A percentile compares a stretch with the other conserved stretches of the same genome.
Evolutionary conservation across 2,888 invertebrate genomes (phyloP).

Genomic region (Leptopterna dolabrata): DNA sequence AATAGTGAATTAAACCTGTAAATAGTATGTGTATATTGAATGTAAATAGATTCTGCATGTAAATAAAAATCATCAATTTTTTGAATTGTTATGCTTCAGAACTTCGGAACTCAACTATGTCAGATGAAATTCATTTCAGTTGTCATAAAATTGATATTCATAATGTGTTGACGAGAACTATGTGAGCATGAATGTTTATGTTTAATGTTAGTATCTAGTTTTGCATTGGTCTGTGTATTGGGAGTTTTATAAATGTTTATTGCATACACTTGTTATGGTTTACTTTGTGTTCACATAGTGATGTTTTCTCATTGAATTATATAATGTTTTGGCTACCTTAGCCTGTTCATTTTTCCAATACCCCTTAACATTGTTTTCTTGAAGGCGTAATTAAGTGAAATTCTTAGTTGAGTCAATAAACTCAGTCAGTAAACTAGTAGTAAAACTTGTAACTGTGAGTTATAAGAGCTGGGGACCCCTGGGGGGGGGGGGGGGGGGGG

Average conservation of each 20-base stretch:
- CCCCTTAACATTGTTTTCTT: too few relatives aligned
- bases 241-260: constrained; percentile 29
- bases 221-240: constrained; percentile 24
- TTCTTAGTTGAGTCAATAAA: too few relatives aligned
- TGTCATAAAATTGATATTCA: neutral
- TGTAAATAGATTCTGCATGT: neutral
- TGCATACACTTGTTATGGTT: constrained; percentile 24
- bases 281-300: constrained; percentile 3
- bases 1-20: neutral
- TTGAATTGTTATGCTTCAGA: neutral
- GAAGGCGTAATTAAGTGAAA: too few relatives aligned
- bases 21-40: neutral
- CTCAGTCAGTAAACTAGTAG: too few relatives aligned
- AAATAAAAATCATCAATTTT: neutral
- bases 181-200: constrained; percentile 11
- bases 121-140: neutral
- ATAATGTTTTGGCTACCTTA: neutral
- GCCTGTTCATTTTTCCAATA: too few relatives aligned
- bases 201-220: constrained; percentile 13
- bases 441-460: too few relatives aligned
- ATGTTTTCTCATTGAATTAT: constrained; percentile 14
- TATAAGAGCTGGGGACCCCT: too few relatives aligned
- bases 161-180: neutral
- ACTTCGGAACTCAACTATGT: neutral
- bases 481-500: too few relatives aligned